Conservation (phyloP, 30 jellyfish, hydroid and myxozoan species). For the Turritopsis dohrnii region DNA sequence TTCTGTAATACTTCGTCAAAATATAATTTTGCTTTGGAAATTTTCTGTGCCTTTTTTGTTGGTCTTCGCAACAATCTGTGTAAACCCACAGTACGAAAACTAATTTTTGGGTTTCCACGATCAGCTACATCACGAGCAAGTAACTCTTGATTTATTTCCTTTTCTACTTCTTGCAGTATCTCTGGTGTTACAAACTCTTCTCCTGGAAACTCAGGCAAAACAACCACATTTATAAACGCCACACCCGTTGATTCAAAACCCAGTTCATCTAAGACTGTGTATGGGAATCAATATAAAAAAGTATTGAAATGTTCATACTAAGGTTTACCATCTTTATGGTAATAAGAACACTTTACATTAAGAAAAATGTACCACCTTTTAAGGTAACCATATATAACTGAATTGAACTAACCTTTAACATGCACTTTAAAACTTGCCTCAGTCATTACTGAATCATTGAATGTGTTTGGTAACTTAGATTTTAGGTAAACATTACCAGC, state of each 20-base stretch:
- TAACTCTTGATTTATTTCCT: constrained; percentile 51
- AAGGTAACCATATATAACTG: no score
- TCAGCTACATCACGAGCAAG: constrained; percentile 40
- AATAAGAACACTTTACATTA: no score
- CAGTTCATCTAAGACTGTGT: constrained; percentile 14
- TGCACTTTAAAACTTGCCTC: constrained; percentile 35
- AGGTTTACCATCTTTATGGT: no score
- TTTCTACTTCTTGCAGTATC: constrained; percentile 48
- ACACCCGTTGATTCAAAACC: constrained; percentile 31
- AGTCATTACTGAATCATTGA: constrained; percentile 10
- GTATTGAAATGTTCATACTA: no score
- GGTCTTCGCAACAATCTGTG: constrained; percentile 70
- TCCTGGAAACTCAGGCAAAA: constrained; percentile 80
- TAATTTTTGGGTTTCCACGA: constrained; percentile 34
- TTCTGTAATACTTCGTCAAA: constrained; percentile 64
- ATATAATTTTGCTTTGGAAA: constrained; percentile 71
- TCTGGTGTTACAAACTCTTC: constrained; percentile 55
- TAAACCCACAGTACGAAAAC: constrained; percentile 34
- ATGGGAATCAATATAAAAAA: background rate
- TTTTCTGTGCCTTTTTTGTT: constrained; percentile 38
- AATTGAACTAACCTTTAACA: constrained; percentile 5
- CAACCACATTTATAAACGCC: constrained; percentile 38
- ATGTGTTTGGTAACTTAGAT: constrained; percentile 27
- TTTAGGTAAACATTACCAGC: constrained; percentile 41
- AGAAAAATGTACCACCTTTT: no score